A percentile compares a stretch with the other conserved stretches of the same genome.
Conservation (phyloP, 2,888 invertebrate species). For the Diarsia rubi region DNA sequence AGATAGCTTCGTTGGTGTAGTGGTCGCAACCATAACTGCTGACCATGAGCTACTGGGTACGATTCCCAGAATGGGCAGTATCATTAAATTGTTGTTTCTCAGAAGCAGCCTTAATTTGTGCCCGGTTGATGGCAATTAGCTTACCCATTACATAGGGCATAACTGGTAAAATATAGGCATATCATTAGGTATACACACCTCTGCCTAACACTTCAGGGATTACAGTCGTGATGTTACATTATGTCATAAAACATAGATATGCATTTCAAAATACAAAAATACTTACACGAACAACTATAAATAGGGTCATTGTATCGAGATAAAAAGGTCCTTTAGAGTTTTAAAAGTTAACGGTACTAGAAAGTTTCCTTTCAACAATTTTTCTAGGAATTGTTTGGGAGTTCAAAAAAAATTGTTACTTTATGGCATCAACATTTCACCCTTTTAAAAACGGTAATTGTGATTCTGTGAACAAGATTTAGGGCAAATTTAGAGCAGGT, state of each 20-base stretch:
- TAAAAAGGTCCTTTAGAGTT: slow-evolving; percentile 38
- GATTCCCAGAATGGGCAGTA: no score
- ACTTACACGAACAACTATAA: slow-evolving; percentile 32
- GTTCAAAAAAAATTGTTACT: slow-evolving; percentile 46
- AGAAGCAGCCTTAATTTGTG: no score
- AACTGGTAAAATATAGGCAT: no score
- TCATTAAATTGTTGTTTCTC: no score
- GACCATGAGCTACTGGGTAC: no score
- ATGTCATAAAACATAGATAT: slow-evolving; percentile 16
- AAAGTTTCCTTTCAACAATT: slow-evolving; percentile 36
- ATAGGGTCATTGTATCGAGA: slow-evolving; percentile 47
- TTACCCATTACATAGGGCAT: background rate
- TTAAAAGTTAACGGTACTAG: slow-evolving; percentile 46
- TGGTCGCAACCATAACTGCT: no score
- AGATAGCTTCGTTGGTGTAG: no score
- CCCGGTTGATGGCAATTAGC: background rate
- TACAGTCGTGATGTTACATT: background rate
- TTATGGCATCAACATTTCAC: slow-evolving; percentile 49
- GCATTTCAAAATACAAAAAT: slow-evolving; percentile 33
- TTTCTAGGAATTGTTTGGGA: slow-evolving; percentile 54
- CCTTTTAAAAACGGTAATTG: slow-evolving; percentile 29
- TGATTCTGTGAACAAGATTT: slow-evolving; percentile 11
- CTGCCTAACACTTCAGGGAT: background rate
- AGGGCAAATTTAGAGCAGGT: background rate
- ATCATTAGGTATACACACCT: no score